A percentile compares a stretch with the other conserved stretches of the same genome.
These are phyloP conservation scores for Pagetopsis macropterus DNA, from an alignment of 2,797 vertebrate genomes.

Conservation along the genomic window DNA sequence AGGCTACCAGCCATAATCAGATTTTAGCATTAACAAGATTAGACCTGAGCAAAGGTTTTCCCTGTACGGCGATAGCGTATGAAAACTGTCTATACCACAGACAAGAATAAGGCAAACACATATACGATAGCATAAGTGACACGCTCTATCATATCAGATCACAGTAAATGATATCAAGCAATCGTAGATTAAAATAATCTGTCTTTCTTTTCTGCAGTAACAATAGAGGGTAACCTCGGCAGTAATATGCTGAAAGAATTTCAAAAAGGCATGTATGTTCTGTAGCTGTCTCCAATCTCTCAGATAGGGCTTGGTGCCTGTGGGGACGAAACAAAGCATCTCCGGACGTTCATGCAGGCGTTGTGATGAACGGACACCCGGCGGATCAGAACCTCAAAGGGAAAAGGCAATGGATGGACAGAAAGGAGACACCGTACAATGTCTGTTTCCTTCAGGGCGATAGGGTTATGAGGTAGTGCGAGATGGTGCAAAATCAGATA, in stretches of 20 bases:
- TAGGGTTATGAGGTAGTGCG: conserved; percentile 67
- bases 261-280: conserved; percentile 31
- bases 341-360: conserved; percentile 60
- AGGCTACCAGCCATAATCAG: conserved; percentile 66
- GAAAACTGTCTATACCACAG: conserved; percentile 63
- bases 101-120: conserved; percentile 57
- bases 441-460: conserved; percentile 63
- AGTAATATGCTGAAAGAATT: conserved; percentile 38
- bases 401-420: conserved; percentile 50
- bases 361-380: conserved; percentile 71
- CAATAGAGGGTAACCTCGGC: conserved; percentile 27
- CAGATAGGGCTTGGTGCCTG: conserved; percentile 46
- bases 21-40: conserved; percentile 77
- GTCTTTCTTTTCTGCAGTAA: conserved; percentile 14
- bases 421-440: conserved; percentile 54
- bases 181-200: conserved; percentile 61
- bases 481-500: conserved; percentile 71
- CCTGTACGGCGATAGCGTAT: conserved; percentile 55
- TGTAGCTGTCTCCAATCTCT: conserved; percentile 37
- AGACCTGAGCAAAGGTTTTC: conserved; percentile 66
- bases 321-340: conserved; percentile 58
- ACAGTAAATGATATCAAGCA: conserved; percentile 58
- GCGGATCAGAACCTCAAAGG: conserved; percentile 56
- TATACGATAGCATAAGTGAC: conserved; percentile 63
- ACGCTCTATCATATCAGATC: conserved; percentile 61